Base-by-base conservation (phyloP, 1,140 invertebrate genomes). In the Pseudomyrmex dendroicus region DNA sequence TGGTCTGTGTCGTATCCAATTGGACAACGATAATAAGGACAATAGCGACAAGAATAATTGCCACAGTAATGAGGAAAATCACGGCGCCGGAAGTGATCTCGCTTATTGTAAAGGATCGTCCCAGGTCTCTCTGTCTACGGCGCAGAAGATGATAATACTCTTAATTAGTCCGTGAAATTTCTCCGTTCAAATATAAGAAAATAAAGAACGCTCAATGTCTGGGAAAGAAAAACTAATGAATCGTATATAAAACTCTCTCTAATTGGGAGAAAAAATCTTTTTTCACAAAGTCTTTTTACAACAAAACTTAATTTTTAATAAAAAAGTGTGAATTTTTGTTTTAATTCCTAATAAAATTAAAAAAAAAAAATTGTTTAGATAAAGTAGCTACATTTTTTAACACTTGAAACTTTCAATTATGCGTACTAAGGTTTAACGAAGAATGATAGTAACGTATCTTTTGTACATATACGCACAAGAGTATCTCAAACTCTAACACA, bases 11-110 rank as follows among this genome's bases (percentile, higher is more conserved):
- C 66, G 73, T 35, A 35, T 74, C 82, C 86, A 87, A 87, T 87
- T 87, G 86, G 68, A 84, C 85, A 61, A 87, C 54, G 82, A 84
- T 87, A 87, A 87, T 84, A 80, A 84, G 86, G 63, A 84, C 85
- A 87, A 84, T 84, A 87, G 74, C 73, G 86, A 74, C 82, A 66
- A 78, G 86, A 87, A 84, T 84, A 80, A 86, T 83, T 78, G 76
- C 61, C 44, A 52, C 20, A 17, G 76, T 86, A 82, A 87, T 78
- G 82, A 73, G 80, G 72, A 84, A 64, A 86, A 76, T 86, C 54
- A 82, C 46, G 46, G 22, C 8, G 68, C 20, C 76, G 76, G 66
- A 80, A 80, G 54, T 80, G 76, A 80, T 80, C 76, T 72, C 76
- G 35, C 63, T 70, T 72, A 80, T 80, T 80, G 64, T 70, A 68